Percentiles rank a stretch among this genome's conserved stretches.
Conservation (phyloP, 2,113 vertebrate species). For the Crocuta crocuta region DNA sequence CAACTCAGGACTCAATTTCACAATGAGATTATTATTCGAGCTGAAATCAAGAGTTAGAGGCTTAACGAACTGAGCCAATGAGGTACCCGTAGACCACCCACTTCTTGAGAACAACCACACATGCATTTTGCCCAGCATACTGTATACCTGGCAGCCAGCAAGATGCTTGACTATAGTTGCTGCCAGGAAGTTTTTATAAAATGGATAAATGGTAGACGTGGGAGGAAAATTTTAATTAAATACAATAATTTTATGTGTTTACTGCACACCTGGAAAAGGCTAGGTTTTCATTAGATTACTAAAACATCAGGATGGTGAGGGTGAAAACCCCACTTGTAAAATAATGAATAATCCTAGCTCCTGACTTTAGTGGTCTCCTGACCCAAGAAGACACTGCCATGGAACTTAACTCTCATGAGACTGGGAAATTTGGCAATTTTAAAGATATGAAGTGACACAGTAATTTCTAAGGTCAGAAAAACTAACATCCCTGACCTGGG, state of each 20-base stretch:
- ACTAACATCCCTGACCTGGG: background rate
- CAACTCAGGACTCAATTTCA: too few relatives aligned
- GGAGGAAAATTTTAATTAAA: conserved; percentile 26
- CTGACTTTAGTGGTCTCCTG: background rate
- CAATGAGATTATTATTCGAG: too few relatives aligned
- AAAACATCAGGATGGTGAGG: background rate
- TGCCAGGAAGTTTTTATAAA: background rate
- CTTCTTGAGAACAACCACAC: background rate
- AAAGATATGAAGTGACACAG: background rate
- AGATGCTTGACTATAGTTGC: background rate
- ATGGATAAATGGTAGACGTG: background rate
- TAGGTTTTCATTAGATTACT: background rate
- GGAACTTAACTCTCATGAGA: background rate
- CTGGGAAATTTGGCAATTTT: background rate
- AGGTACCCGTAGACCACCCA: background rate
- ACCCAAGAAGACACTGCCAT: background rate
- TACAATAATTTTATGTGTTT: background rate
- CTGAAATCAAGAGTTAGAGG: too few relatives aligned
- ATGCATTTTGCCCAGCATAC: background rate
- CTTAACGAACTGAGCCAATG: too few relatives aligned
- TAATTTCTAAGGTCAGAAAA: background rate
- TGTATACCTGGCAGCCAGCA: background rate
- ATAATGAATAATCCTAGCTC: background rate
- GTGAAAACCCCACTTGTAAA: background rate
- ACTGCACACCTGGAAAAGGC: background rate